These are phyloP conservation scores for Poeciliopsis retropinna DNA, from an alignment of 2,113 vertebrate species.

Conservation along the genomic window DNA sequence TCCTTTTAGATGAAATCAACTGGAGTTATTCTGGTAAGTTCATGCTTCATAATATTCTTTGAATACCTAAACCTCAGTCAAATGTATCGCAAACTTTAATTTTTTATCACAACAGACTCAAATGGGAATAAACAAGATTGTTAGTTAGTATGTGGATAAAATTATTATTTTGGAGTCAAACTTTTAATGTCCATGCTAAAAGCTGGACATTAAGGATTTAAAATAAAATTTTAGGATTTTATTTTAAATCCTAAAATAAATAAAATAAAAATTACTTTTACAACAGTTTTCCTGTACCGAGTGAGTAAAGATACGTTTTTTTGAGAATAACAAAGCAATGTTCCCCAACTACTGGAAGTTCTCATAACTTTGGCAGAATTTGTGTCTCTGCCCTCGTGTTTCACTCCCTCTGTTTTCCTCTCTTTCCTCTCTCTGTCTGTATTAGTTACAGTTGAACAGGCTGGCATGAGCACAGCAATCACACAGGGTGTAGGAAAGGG, in stretches of 20 bases:
- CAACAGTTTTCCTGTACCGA: not conserved
- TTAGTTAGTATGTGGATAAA: not conserved
- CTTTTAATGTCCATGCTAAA: not conserved
- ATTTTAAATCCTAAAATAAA: not conserved
- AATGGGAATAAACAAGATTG: not conserved
- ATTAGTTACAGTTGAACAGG: conserved; percentile 74
- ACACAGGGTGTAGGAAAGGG: conserved; percentile 49
- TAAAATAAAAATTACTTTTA: not conserved
- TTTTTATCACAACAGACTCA: not conserved
- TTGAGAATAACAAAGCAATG: not conserved
- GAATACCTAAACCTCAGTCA: not conserved
- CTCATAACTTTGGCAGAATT: conserved; percentile 9
- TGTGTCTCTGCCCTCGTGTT: not conserved
- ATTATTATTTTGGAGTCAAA: not conserved
- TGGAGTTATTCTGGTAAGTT: conserved; percentile 78
- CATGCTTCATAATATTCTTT: conserved; percentile 6
- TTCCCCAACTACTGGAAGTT: not conserved
- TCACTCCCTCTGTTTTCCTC: conserved; percentile 36
- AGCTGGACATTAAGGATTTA: too few relatives aligned
- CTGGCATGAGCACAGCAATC: conserved; percentile 63
- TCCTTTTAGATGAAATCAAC: conserved; percentile 62
- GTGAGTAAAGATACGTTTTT: not conserved
- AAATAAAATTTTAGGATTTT: too few relatives aligned
- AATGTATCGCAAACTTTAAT: not conserved
- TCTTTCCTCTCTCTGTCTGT: conserved; percentile 44